Conservation (phyloP, 1,140 invertebrate species). For the Diploscapter pachys region DNA sequence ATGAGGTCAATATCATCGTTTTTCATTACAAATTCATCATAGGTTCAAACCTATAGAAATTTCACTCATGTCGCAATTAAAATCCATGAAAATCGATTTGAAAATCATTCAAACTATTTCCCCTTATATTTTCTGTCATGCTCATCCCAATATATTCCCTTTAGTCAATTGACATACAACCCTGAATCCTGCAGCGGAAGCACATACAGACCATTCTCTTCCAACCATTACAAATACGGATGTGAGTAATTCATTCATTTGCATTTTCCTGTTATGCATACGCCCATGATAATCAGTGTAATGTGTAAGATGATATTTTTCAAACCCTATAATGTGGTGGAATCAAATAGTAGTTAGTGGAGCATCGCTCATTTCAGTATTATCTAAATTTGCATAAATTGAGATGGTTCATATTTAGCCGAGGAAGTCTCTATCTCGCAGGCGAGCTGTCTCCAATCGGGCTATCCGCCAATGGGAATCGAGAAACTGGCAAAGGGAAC, state of each 20-base stretch:
- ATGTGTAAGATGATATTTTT: too few relatives aligned
- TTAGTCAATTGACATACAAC: constrained; percentile 35
- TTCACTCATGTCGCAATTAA: neutral
- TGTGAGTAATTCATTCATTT: constrained; percentile 14
- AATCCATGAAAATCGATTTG: neutral
- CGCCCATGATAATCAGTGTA: too few relatives aligned
- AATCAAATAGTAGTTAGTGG: too few relatives aligned
- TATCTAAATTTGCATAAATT: too few relatives aligned
- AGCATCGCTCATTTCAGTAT: too few relatives aligned
- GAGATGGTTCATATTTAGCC: too few relatives aligned
- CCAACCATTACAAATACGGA: constrained; percentile 20
- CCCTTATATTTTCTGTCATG: neutral
- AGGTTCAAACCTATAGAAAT: neutral
- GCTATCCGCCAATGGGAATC: too few relatives aligned
- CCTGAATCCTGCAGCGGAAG: constrained; percentile 23
- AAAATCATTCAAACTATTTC: neutral
- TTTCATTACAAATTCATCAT: neutral
- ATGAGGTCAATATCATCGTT: constrained; percentile 48
- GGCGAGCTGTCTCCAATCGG: too few relatives aligned
- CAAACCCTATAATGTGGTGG: too few relatives aligned
- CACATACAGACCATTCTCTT: constrained; percentile 24
- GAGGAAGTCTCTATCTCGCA: too few relatives aligned
- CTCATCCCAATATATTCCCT: constrained; percentile 15
- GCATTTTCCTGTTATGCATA: too few relatives aligned
- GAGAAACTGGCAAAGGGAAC: too few relatives aligned